Evolutionary conservation across 2,797 vertebrate genomes (phyloP).

Genomic region (Artibeus jamaicensis): DNA sequence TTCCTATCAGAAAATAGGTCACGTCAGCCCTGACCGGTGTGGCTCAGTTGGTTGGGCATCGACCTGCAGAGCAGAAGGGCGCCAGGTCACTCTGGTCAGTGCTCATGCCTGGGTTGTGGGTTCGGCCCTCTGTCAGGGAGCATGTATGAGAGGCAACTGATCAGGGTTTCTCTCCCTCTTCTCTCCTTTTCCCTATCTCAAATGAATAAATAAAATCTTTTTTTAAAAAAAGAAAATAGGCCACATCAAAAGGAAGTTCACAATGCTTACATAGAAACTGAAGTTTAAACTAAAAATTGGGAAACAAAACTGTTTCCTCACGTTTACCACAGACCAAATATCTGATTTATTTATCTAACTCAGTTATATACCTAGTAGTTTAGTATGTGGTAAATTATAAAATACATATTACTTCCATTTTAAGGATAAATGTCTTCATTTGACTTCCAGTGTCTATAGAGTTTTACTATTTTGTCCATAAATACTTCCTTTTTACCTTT

Average conservation of each 20-base stretch:
- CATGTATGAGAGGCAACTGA: too few relatives aligned
- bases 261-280: background rate
- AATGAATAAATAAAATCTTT: too few relatives aligned
- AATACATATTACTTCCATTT: background rate
- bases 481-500: background rate
- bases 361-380: background rate
- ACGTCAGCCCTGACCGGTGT: too few relatives aligned
- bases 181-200: too few relatives aligned
- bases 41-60: too few relatives aligned
- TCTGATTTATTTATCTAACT: constrained; percentile 20
- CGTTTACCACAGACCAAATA: background rate
- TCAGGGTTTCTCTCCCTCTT: too few relatives aligned
- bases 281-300: background rate
- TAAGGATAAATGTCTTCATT: constrained; percentile 32
- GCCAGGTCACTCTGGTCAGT: too few relatives aligned
- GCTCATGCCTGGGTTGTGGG: too few relatives aligned
- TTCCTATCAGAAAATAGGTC: background rate
- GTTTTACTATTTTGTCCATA: background rate
- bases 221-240: background rate
- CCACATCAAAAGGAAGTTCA: background rate
- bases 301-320: background rate
- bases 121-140: too few relatives aligned
- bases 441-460: background rate
- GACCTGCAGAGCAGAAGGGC: too few relatives aligned
- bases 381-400: background rate